phyloP scores from a whole-genome alignment of 2,888 invertebrate genomes.

The Orchesellides sinensis region DNA sequence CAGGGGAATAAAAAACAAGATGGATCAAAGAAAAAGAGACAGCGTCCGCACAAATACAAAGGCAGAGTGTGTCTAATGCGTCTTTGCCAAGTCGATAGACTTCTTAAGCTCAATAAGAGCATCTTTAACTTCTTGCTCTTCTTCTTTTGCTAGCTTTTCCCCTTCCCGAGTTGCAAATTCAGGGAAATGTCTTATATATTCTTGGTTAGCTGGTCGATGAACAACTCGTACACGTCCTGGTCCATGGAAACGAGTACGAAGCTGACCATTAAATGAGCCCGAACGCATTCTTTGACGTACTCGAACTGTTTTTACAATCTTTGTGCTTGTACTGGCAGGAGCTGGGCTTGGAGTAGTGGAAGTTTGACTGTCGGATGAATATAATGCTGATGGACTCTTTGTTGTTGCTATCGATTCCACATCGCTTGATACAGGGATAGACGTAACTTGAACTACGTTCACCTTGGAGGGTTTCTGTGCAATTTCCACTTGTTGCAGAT shows the following conservation, averaged over 20 bases:
- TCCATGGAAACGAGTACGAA: conserved; percentile 68
- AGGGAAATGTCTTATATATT: conserved; percentile 74
- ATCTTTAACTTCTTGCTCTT: conserved; percentile 75
- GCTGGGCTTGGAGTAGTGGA: conserved; percentile 58
- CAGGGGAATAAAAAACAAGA: background rate
- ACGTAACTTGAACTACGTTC: conserved; percentile 50
- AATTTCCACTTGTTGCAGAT: conserved; percentile 48
- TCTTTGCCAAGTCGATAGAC: conserved; percentile 49
- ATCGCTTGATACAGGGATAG: conserved; percentile 43
- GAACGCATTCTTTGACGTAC: conserved; percentile 74
- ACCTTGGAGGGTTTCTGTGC: conserved; percentile 17
- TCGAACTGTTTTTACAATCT: conserved; percentile 74
- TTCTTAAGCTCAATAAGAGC: conserved; percentile 75
- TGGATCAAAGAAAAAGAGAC: background rate
- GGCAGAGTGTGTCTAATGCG: conserved; percentile 9
- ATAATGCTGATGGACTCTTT: background rate
- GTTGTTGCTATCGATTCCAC: conserved; percentile 27
- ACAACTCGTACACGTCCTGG: conserved; percentile 72
- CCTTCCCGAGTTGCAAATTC: conserved; percentile 74
- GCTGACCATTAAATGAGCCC: conserved; percentile 62
- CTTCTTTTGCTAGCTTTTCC: conserved; percentile 74
- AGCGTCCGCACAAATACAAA: background rate
- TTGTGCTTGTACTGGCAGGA: conserved; percentile 71
- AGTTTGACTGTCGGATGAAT: conserved; percentile 25
- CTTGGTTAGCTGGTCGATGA: conserved; percentile 73